These are phyloP conservation scores for Avahi laniger DNA, from an alignment of 2,797 vertebrate species.

Conservation along the genomic window DNA sequence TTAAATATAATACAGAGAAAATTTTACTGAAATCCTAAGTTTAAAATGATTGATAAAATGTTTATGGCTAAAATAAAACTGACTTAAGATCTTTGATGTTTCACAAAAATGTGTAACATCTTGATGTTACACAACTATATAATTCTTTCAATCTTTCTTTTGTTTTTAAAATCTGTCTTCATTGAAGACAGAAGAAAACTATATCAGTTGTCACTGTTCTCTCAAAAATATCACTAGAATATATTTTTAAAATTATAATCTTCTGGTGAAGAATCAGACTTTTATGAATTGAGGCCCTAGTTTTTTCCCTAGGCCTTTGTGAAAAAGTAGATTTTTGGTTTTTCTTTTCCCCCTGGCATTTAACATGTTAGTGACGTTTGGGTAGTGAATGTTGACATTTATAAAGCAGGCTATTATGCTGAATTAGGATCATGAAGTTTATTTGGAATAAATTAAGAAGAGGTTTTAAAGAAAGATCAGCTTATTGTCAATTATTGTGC, in stretches of 20 bases:
- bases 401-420: conserved; percentile 12
- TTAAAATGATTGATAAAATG: not conserved
- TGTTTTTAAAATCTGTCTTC: not conserved
- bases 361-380: not conserved
- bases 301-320: conserved; percentile 36
- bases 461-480: conserved; percentile 24
- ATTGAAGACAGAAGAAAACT: not conserved
- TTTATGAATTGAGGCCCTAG: not conserved
- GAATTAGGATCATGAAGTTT: conserved; percentile 46
- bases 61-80: conserved; percentile 14
- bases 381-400: conserved; percentile 17
- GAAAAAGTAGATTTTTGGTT: not conserved
- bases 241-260: conserved; percentile 30
- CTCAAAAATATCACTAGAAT: conserved; percentile 10
- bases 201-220: not conserved
- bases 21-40: not conserved
- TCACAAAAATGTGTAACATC: no score
- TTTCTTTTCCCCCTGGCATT: not conserved
- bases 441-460: conserved; percentile 48
- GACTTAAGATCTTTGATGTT: not conserved
- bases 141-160: not conserved
- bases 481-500: conserved; percentile 2
- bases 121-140: not conserved
- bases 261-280: not conserved
- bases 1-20: not conserved